These are phyloP conservation scores for Mylabris sibirica DNA, from an alignment of 2,888 invertebrate species.

Conservation along the genomic window DNA sequence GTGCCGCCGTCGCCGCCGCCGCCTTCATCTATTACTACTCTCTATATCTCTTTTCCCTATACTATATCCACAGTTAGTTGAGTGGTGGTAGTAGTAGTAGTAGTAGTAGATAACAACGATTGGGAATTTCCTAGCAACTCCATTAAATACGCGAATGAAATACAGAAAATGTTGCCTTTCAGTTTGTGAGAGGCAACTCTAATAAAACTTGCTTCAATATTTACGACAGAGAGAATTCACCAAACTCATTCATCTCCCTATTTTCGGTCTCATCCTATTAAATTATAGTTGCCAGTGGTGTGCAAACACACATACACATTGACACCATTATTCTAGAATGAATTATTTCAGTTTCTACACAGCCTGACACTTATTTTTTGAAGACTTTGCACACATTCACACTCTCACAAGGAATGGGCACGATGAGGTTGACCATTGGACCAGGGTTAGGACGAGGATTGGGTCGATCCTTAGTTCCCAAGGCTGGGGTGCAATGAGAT, in stretches of 20 bases:
- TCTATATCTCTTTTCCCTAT: not conserved
- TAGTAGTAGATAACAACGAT: constrained; percentile 20
- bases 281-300: constrained; percentile 20
- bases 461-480: no score
- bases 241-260: constrained; percentile 20
- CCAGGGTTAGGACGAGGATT: no score
- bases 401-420: no score
- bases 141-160: constrained; percentile 32
- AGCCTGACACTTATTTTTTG: no score
- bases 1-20: constrained; percentile 11
- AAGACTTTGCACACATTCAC: not conserved
- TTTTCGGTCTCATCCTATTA: not conserved
- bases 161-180: constrained; percentile 29
- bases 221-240: constrained; percentile 32
- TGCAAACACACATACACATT: no score
- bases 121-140: constrained; percentile 32
- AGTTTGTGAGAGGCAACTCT: constrained; percentile 29
- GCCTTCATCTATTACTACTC: not conserved
- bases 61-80: not conserved
- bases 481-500: no score
- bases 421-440: no score
- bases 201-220: constrained; percentile 34
- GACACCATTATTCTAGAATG: constrained; percentile 30
- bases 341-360: constrained; percentile 18
- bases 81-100: no score